Base-by-base conservation (phyloP, 2,888 invertebrate genomes). In the Cacoxenus indagator region DNA sequence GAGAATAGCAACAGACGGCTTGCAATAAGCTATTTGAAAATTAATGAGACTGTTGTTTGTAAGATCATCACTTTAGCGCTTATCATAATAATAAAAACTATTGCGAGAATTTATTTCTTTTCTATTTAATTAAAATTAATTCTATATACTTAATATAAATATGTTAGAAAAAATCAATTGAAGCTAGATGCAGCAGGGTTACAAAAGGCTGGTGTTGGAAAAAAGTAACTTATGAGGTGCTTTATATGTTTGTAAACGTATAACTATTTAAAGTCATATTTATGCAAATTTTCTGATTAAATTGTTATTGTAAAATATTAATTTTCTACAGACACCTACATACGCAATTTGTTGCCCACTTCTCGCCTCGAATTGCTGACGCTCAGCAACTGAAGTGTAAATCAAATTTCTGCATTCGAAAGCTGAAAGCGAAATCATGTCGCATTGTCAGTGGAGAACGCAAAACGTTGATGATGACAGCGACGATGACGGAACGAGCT, bases 351-450 rank as follows among this genome's bases (percentile, higher is more conserved):
- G 9, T 37, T 14, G 14, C 37, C 14, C 37, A 37, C 37, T 14
- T 37, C 9, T 37, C 37, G 14, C 8, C 37, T 37, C 8, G 14
- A n/a, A 45, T 9, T 45, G 51, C 51, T 19, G 24, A 54, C 24
- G 9, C 54, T 24, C 19, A 19, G 54, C 54, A 54, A 54, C 54
- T 54, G 54, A 54, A 54, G 54, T 54, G 54, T 24, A 54, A 54
- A 37, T 37, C 14, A 8, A 37, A 37, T 37, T 37, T 37, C 5
- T 37, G 37, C 37, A 37, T 11, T 37, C 14, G 9, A 11, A 14
- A 8, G 14, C 37, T 54, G 54, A 54, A 54, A 54, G 54, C 48
- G 19, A 48, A 48, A 48, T n/a, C 48, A 48, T 48, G 48, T 48
- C 48, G 48, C 48, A 17, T 48, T 48, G 48, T 48, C 48, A 17